Evolutionary conservation across 2,113 vertebrate species (phyloP).

Genomic region (Bothrops jararaca): DNA sequence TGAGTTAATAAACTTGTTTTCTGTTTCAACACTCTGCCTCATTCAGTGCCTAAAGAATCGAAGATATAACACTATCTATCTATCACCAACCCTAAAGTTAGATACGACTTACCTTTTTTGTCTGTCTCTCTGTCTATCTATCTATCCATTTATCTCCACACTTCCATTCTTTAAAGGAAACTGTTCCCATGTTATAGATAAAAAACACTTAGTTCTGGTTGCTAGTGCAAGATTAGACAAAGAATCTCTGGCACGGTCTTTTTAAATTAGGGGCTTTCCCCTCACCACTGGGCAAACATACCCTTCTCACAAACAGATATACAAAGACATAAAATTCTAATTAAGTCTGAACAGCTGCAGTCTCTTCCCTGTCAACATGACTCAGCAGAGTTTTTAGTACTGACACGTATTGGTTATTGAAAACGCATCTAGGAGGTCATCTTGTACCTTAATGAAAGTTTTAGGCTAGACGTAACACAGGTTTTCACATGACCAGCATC

Average conservation of each 20-base stretch:
- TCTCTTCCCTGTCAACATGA: neutral
- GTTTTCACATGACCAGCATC: neutral
- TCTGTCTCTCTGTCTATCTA: neutral
- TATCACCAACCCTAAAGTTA: too few relatives aligned
- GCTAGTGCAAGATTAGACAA: neutral
- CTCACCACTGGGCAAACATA: neutral
- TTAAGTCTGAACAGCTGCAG: neutral
- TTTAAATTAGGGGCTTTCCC: neutral
- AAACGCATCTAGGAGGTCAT: neutral
- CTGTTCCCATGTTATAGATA: neutral
- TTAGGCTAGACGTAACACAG: neutral
- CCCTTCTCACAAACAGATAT: neutral
- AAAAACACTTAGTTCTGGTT: neutral
- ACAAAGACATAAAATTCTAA: too few relatives aligned
- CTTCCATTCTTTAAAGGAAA: neutral
- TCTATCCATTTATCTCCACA: neutral
- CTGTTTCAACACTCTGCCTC: too few relatives aligned
- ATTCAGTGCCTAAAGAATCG: too few relatives aligned
- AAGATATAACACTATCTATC: too few relatives aligned
- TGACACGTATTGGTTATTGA: neutral
- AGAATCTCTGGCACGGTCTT: neutral
- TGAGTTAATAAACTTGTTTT: too few relatives aligned
- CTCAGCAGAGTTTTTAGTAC: neutral
- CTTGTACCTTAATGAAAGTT: neutral
- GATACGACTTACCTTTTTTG: too few relatives aligned